phyloP scores from a whole-genome alignment of 2,797 vertebrate species.

The Lepus townsendii region DNA sequence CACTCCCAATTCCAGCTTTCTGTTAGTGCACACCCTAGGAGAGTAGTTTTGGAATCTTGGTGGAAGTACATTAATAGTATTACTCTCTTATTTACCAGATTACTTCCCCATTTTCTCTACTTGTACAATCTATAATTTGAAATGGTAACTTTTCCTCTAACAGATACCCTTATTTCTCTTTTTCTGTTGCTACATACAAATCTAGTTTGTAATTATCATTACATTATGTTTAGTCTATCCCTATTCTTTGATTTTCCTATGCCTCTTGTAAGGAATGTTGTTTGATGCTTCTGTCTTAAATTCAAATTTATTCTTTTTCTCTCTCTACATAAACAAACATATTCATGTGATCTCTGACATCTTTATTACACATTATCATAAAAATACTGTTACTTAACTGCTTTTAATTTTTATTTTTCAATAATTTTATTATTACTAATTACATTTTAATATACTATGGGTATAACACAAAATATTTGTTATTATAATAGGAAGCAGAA shows the following conservation, averaged over 20 bases:
- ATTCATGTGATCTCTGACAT: background rate
- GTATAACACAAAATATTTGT: background rate
- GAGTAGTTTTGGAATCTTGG: background rate
- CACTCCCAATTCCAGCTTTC: too few relatives aligned
- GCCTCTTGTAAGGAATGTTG: background rate
- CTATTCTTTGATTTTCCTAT: background rate
- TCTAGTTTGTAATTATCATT: background rate
- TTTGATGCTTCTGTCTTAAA: slow-evolving; percentile 36
- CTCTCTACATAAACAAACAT: background rate
- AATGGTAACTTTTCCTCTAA: background rate
- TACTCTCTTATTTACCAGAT: slow-evolving; percentile 2
- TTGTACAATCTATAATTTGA: background rate
- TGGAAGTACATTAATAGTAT: background rate
- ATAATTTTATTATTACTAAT: background rate
- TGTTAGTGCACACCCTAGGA: too few relatives aligned
- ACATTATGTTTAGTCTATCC: background rate
- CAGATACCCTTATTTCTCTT: background rate
- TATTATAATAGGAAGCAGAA: background rate
- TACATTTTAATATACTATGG: slow-evolving; percentile 1
- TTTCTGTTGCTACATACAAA: background rate
- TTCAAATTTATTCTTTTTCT: background rate
- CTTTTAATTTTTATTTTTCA: background rate
- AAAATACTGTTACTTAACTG: slow-evolving; percentile 7
- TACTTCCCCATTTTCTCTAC: background rate
- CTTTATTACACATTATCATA: background rate